phyloP scores from a whole-genome alignment of 2,797 vertebrate genomes.

The Botia almorhae region DNA sequence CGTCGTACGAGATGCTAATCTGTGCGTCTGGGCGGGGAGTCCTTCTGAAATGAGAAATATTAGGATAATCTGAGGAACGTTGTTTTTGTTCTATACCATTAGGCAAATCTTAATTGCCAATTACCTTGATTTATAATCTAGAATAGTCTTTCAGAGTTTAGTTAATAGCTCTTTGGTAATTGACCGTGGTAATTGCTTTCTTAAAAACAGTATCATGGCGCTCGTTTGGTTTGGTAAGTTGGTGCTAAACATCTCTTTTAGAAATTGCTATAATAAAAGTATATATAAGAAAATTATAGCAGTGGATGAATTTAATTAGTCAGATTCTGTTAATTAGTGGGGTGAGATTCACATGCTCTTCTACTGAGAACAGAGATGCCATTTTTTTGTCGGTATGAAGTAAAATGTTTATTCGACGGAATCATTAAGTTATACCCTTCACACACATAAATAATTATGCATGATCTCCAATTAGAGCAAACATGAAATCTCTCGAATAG shows the following conservation, averaged over 20 bases:
- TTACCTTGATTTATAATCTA: conserved; percentile 81
- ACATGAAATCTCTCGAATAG: neutral
- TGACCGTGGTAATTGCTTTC: conserved; percentile 75
- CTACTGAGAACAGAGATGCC: neutral
- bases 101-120: conserved; percentile 83
- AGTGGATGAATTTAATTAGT: neutral
- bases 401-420: neutral
- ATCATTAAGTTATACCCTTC: neutral
- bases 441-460: neutral
- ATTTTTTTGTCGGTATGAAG: neutral
- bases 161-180: conserved; percentile 76
- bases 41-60: conserved; percentile 44
- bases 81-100: conserved; percentile 74
- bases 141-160: conserved; percentile 77
- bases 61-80: conserved; percentile 43
- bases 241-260: neutral
- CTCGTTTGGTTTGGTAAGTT: conserved; percentile 12
- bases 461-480: conserved; percentile 2
- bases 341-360: neutral
- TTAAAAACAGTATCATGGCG: conserved; percentile 70
- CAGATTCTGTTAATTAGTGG: neutral
- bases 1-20: conserved; percentile 22
- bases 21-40: neutral
- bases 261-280: neutral
- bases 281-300: neutral